Evolutionary conservation across 2,888 invertebrate genomes (phyloP).

Genomic region (Pterostichus niger): DNA sequence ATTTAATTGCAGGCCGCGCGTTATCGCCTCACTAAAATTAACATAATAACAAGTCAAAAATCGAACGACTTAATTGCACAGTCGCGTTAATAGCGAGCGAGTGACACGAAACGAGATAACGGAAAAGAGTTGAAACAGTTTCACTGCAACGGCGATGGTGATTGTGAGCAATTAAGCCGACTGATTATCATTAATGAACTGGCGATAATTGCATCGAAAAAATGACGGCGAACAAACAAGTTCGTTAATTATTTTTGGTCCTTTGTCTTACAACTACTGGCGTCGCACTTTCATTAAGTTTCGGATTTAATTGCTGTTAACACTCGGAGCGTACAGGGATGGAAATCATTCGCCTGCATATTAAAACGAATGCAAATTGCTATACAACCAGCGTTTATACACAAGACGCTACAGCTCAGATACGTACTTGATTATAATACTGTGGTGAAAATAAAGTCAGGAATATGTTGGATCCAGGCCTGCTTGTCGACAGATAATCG

Average conservation of each 20-base stretch:
- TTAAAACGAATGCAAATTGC: slow-evolving; percentile 59
- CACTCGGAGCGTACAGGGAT: slow-evolving; percentile 17
- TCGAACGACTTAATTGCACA: slow-evolving; percentile 16
- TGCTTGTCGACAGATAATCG: slow-evolving; percentile 68
- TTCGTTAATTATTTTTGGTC: slow-evolving; percentile 63
- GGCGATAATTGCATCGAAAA: slow-evolving; percentile 60
- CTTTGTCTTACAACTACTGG: slow-evolving; percentile 25
- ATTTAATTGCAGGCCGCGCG: neutral
- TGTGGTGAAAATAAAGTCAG: no score
- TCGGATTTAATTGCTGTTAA: slow-evolving; percentile 64
- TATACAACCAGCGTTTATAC: neutral
- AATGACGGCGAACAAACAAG: slow-evolving; percentile 59
- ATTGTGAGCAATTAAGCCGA: slow-evolving; percentile 28
- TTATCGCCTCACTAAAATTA: slow-evolving; percentile 6
- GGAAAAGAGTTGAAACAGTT: slow-evolving; percentile 23
- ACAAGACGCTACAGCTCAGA: no score
- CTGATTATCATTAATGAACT: slow-evolving; percentile 64
- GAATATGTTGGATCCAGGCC: slow-evolving; percentile 10
- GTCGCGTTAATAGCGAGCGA: neutral
- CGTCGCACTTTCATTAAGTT: slow-evolving; percentile 59
- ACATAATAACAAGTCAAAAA: slow-evolving; percentile 8
- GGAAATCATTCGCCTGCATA: slow-evolving; percentile 51
- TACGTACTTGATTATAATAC: no score
- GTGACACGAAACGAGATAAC: slow-evolving; percentile 12
- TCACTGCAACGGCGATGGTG: no score